Evolutionary conservation across 2,113 vertebrate genomes (phyloP), one percentile per base, ranked within the genome.

Genomic region (Zootoca vivipara): DNA sequence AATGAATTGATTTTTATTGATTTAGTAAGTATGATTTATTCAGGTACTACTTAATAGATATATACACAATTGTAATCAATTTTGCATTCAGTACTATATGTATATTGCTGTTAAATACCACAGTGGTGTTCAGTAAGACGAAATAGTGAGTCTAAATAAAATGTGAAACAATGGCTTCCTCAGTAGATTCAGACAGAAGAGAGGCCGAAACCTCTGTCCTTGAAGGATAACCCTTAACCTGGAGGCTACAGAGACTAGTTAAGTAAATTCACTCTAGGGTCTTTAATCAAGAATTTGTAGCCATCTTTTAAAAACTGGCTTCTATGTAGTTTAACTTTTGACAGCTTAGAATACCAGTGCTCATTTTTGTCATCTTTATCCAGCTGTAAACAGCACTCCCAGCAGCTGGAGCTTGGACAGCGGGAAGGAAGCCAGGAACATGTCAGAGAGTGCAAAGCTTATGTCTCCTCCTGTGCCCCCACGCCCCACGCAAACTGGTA

Each of bases 391-490:
- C 83, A 95, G 97, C 93, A 97, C 98, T 3, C 97, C 98, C 65
- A 99, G 99, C 98, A 99, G 98, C 97, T 99, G 99, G 99, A 99
- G 98, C 97, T 96, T 99, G 96, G 99, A 99, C 96, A 98, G 98
- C 96, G 98, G 98, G 91, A 99, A 98, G 94, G 98, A 98, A 97
- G 97, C 97, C 93, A 97, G 96, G 92, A 97, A 92, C 94, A 95
- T 98, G 94, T 97, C 98, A 96, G 98, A 99, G 91, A 96, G 96
- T 97, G 97, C 98, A 96, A 98, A 97, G 95, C 96, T 98, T 92
- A 93, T 97, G 85, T 97, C 97, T 94, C 99, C 99, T 95, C 98
- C 99, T 90, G 97, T 99, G 83, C 99, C 99, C 96, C 99, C 99
- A 94, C 98, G 99, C 94, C 98, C 98, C 94, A 97, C 97, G 30